Conservation (phyloP, 2,113 vertebrate genomes). For the Pygathrix nemaeus region DNA sequence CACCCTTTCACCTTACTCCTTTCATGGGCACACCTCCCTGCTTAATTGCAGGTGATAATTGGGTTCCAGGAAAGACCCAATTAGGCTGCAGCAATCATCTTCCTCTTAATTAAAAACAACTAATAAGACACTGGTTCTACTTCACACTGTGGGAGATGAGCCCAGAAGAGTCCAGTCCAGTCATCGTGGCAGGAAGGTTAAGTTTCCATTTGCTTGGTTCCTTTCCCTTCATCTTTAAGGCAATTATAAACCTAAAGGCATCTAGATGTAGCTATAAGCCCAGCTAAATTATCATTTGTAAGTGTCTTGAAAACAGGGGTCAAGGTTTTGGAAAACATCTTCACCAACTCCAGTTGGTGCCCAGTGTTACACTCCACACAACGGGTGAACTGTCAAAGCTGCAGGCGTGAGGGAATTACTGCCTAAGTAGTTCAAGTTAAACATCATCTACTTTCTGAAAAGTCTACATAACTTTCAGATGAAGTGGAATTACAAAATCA, state of each 20-base stretch:
- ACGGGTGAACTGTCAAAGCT: not conserved
- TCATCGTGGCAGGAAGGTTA: not conserved
- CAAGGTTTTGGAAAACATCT: not conserved
- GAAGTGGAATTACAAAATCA: not conserved
- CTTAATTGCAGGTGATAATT: slow-evolving; percentile 16
- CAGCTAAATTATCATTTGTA: not conserved
- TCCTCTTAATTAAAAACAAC: not conserved
- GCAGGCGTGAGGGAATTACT: not conserved
- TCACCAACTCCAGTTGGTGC: not conserved
- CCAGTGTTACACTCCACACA: not conserved
- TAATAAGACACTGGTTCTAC: not conserved
- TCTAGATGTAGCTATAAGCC: not conserved
- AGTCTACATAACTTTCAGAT: not conserved
- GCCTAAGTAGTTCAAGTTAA: not conserved
- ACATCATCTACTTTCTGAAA: not conserved
- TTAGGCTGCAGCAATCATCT: not conserved
- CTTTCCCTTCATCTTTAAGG: not conserved
- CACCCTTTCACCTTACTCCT: not conserved
- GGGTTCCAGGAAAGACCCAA: slow-evolving; percentile 26
- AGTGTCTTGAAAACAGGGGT: not conserved
- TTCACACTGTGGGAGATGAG: not conserved
- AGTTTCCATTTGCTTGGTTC: not conserved
- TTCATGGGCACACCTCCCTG: not conserved
- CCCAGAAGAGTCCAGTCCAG: not conserved
- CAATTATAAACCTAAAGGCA: not conserved